These are phyloP conservation scores for Oscheius sp. DNA, from an alignment of 2,888 invertebrate genomes.

Conservation along the genomic window DNA sequence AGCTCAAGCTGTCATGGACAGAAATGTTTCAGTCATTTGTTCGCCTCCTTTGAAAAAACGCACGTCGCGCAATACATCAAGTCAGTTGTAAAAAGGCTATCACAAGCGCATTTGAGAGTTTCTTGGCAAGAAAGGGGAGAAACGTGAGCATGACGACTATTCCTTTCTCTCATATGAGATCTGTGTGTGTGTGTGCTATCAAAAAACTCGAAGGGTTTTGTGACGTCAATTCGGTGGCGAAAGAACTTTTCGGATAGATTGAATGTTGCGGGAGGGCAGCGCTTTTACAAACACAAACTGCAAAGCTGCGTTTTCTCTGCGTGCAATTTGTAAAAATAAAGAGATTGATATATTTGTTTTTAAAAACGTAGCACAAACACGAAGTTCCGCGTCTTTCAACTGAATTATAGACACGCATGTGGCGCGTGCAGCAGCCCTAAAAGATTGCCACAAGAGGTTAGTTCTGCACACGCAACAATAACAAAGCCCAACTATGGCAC, in stretches of 20 bases:
- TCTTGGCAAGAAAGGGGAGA: not conserved
- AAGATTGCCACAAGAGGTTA: not conserved
- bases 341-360: too few species aligned
- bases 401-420: too few species aligned
- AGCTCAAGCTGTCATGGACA: not conserved
- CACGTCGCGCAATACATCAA: slow-evolving; percentile 5
- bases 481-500: not conserved
- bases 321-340: too few species aligned
- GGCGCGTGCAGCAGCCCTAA: too few species aligned
- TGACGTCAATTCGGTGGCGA: slow-evolving; percentile 30
- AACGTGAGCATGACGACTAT: not conserved
- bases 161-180: too few species aligned
- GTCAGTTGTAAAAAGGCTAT: not conserved
- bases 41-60: too few species aligned
- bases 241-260: slow-evolving; percentile 14
- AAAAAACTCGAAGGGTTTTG: slow-evolving; percentile 12
- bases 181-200: slow-evolving; percentile 25
- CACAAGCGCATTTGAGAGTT: not conserved
- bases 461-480: slow-evolving; percentile 11
- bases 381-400: too few species aligned
- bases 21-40: not conserved
- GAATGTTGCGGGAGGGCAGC: slow-evolving; percentile 30
- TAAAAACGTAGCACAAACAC: too few species aligned
- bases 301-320: too few species aligned
- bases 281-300: slow-evolving; percentile 24